Evolutionary conservation across 2,888 invertebrate species (phyloP).

Genomic region (Deilephila elpenor): DNA sequence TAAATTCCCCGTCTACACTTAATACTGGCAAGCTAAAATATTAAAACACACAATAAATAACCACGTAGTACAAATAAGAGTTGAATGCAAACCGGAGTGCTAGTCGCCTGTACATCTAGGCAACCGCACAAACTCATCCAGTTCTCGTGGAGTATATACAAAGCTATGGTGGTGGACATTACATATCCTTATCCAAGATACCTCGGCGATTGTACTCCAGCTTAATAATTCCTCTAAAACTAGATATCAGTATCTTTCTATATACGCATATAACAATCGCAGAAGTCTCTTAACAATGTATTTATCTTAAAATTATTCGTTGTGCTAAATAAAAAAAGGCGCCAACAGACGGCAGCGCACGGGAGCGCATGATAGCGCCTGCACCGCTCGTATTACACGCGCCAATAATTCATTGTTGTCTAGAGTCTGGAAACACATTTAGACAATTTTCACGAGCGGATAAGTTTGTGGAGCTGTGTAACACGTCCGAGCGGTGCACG

Average conservation of each 20-base stretch:
- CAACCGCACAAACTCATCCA: background rate
- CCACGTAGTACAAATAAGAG: background rate
- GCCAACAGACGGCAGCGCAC: background rate
- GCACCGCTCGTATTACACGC: background rate
- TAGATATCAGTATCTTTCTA: constrained; percentile 30
- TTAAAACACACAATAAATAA: background rate
- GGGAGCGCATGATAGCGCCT: background rate
- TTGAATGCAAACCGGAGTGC: background rate
- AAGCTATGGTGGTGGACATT: constrained; percentile 11
- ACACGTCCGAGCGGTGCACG: background rate
- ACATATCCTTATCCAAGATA: constrained; percentile 29
- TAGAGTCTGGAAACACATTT: background rate
- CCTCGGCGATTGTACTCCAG: constrained; percentile 30
- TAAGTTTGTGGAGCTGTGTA: background rate
- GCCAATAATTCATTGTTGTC: background rate
- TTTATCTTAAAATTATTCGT: constrained; percentile 33
- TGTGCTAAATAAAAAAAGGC: constrained; percentile 41
- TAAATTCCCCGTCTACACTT: background rate
- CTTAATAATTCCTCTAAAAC: constrained; percentile 34
- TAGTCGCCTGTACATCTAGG: background rate
- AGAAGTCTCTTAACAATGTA: constrained; percentile 28
- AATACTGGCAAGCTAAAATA: constrained; percentile 10
- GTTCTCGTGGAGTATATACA: background rate
- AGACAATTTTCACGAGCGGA: background rate
- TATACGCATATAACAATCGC: constrained; percentile 30